phyloP scores from a whole-genome alignment of 1,140 invertebrate species.

The Microplitis mediator region DNA sequence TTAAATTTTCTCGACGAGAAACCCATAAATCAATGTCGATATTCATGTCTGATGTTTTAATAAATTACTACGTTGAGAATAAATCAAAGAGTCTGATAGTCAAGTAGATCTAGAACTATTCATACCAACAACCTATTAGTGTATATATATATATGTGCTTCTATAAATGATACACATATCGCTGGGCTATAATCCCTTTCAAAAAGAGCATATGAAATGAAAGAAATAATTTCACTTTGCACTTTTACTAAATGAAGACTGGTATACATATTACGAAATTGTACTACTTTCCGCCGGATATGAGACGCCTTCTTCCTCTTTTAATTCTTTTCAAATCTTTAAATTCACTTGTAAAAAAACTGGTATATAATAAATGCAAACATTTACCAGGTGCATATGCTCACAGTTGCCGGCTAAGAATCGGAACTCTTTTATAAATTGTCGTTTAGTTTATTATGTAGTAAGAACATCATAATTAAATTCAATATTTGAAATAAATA shows the following conservation, averaged over 20 bases:
- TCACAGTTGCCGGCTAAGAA: background rate
- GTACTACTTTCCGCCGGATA: conserved; percentile 9
- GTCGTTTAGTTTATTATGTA: background rate
- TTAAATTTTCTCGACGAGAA: too few relatives aligned
- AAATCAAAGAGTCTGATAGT: too few relatives aligned
- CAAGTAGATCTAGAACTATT: too few relatives aligned
- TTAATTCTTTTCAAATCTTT: conserved; percentile 11
- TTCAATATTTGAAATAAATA: too few relatives aligned
- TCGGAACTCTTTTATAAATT: background rate
- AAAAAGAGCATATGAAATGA: too few relatives aligned
- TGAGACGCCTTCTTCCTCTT: conserved; percentile 8
- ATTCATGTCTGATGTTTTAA: too few relatives aligned
- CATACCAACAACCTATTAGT: too few relatives aligned
- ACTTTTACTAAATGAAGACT: background rate
- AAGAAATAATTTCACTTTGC: background rate
- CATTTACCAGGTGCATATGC: background rate
- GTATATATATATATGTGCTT: background rate
- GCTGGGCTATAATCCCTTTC: too few relatives aligned
- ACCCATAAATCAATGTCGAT: too few relatives aligned
- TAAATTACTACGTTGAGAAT: too few relatives aligned
- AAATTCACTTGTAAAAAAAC: conserved; percentile 1
- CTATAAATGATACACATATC: background rate
- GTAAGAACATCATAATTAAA: too few relatives aligned
- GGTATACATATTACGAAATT: background rate
- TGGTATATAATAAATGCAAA: background rate